A percentile compares a stretch with the other conserved stretches of the same genome.
Conservation (phyloP, 2,113 vertebrate species). For the Opisthocomus hoazin region DNA sequence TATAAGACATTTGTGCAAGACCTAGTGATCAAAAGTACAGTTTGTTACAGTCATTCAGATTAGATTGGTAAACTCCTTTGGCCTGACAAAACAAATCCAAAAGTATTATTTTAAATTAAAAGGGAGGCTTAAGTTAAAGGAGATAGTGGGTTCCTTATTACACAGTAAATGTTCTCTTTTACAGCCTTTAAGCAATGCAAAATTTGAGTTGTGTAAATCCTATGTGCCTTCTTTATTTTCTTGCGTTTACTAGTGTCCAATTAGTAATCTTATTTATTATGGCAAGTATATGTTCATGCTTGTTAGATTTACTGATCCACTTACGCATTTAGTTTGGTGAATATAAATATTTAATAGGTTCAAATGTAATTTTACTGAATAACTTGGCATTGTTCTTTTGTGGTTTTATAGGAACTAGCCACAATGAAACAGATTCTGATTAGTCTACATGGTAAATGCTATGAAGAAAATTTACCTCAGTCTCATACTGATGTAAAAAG, state of each 20-base stretch:
- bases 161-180: neutral
- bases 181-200: neutral
- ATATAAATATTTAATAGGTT: neutral
- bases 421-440: conserved; percentile 91
- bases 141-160: neutral
- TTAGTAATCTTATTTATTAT: neutral
- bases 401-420: conserved; percentile 84
- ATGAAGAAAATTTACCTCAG: conserved; percentile 54
- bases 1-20: neutral
- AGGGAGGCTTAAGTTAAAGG: neutral
- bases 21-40: neutral
- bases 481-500: conserved; percentile 45
- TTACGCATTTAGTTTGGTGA: neutral
- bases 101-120: neutral
- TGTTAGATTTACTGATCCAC: neutral
- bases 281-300: neutral
- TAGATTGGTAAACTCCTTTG: neutral
- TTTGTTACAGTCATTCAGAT: neutral
- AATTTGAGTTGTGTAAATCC: neutral
- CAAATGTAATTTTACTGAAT: neutral
- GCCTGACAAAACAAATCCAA: neutral
- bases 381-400: conserved; percentile 10
- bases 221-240: neutral
- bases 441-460: conserved; percentile 73
- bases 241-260: neutral